Evolutionary conservation across 2,113 vertebrate species (phyloP).

Genomic region (Nibea albiflora): DNA sequence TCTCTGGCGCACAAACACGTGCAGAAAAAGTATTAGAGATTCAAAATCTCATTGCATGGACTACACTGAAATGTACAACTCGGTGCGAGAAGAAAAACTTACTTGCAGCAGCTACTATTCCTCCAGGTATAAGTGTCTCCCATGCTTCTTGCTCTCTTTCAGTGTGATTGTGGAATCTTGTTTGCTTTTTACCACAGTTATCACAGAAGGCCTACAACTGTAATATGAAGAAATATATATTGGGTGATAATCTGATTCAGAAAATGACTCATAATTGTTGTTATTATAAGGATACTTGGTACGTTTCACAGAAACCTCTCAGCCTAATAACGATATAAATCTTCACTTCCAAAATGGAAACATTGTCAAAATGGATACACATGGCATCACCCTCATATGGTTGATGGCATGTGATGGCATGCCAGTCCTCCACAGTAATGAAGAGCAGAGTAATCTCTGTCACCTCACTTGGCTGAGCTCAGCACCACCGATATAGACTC

Average conservation of each 20-base stretch:
- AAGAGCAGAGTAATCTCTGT: slow-evolving; percentile 65
- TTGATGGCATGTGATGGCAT: slow-evolving; percentile 41
- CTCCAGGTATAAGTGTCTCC: slow-evolving; percentile 71
- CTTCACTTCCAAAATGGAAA: slow-evolving; percentile 23
- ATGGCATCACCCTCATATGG: slow-evolving; percentile 13
- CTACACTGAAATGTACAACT: not conserved
- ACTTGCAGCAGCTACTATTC: slow-evolving; percentile 80
- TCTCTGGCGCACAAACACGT: slow-evolving; percentile 81
- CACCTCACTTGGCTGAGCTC: slow-evolving; percentile 69
- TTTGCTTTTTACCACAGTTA: slow-evolving; percentile 15
- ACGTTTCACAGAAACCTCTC: slow-evolving; percentile 14
- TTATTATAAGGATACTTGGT: not conserved
- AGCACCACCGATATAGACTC: slow-evolving; percentile 74
- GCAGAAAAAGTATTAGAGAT: not conserved
- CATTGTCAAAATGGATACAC: not conserved
- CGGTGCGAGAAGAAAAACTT: slow-evolving; percentile 29
- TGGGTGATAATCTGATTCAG: not conserved
- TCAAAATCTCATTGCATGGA: not conserved
- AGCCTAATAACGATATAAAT: slow-evolving; percentile 3
- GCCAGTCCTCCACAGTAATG: slow-evolving; percentile 47
- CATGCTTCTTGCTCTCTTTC: slow-evolving; percentile 63
- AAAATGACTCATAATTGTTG: not conserved
- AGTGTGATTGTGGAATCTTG: slow-evolving; percentile 5
- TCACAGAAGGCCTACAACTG: slow-evolving; percentile 34
- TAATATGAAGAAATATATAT: slow-evolving; percentile 5